Base-by-base conservation (phyloP, 1,140 invertebrate species). In the Bombus terrestris region DNA sequence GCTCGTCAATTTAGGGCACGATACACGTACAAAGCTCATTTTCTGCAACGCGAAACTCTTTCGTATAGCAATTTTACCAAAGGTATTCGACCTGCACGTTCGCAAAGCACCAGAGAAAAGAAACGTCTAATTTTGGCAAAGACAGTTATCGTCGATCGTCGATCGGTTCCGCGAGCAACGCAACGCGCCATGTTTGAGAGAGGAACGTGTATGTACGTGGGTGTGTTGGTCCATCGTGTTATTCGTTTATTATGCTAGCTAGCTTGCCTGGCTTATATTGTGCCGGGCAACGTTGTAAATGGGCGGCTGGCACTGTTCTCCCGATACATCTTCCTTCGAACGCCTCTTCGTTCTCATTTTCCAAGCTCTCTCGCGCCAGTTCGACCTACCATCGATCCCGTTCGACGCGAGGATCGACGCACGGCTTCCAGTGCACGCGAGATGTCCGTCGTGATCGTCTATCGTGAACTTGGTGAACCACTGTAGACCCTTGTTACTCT, bases 211-310 rank as follows among this genome's bases (percentile, higher is more conserved):
- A n/a, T 28, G 10, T 28, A 59, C 72, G 88, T 86, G 68, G 73
- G 81, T 81, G 87, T 89, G 76, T 62, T 76, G 85, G 69, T 83
- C 85, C 77, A 47, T 81, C 77, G 81, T 85, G 75, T 87, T 83
- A 76, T 90, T 84, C 83, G 91, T 92, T 92, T 92, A 92, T 92
- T 92, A 92, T 92, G 83, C 71, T 73, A 92, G 90, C 84, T 69
- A 73, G 79, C 81, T 83, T 91, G 83, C 53, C 82, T 86, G 88
- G 86, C 79, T 90, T 91, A 92, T 87, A 92, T 91, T 89, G 88
- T 90, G 82, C 76, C 74, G 59, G 68, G 39, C n/a, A 13, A 32
- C 83, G 83, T 84, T 89, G 85, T 91, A 91, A 88, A 86, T 64
- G 81, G 69, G 69, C 69, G 53, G 62, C 72, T 59, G 75, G 39